phyloP scores from a whole-genome alignment of 2,888 invertebrate genomes.

The Drosophila parthenogenetica region DNA sequence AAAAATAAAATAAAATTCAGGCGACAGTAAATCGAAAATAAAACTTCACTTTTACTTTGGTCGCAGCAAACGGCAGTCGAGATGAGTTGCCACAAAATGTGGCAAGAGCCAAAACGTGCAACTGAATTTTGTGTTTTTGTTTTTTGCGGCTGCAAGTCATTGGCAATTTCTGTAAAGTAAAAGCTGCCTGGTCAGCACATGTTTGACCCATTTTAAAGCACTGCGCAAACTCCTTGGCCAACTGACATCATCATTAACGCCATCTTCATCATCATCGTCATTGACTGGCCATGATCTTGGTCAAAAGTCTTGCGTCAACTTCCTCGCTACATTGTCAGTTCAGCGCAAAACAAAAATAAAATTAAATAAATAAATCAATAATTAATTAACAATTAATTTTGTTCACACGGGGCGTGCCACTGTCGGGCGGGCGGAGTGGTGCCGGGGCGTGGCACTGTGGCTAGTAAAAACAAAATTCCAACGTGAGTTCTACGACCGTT shows the following conservation, averaged over 20 bases:
- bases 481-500: slow-evolving; percentile 37
- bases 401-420: slow-evolving; percentile 42
- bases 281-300: slow-evolving; percentile 49
- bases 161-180: slow-evolving; percentile 59
- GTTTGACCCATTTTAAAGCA: slow-evolving; percentile 64
- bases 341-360: slow-evolving; percentile 22
- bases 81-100: slow-evolving; percentile 18
- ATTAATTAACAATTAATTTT: slow-evolving; percentile 59
- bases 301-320: slow-evolving; percentile 17
- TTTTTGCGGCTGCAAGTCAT: slow-evolving; percentile 28
- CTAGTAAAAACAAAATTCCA: slow-evolving; percentile 21
- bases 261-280: slow-evolving; percentile 7
- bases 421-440: background rate
- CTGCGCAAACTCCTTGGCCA: slow-evolving; percentile 18
- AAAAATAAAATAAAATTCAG: background rate
- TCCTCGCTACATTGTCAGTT: slow-evolving; percentile 24
- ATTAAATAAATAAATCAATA: slow-evolving; percentile 25
- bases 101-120: slow-evolving; percentile 7
- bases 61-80: slow-evolving; percentile 2
- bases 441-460: slow-evolving; percentile 29
- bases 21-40: slow-evolving; percentile 38
- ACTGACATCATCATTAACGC: slow-evolving; percentile 28
- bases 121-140: background rate
- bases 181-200: slow-evolving; percentile 56
- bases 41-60: slow-evolving; percentile 65